A percentile compares a stretch with the other conserved stretches of the same genome.
Evolutionary conservation across 2,888 invertebrate species (phyloP).

Genomic region (Caenorhabditis japonica): DNA sequence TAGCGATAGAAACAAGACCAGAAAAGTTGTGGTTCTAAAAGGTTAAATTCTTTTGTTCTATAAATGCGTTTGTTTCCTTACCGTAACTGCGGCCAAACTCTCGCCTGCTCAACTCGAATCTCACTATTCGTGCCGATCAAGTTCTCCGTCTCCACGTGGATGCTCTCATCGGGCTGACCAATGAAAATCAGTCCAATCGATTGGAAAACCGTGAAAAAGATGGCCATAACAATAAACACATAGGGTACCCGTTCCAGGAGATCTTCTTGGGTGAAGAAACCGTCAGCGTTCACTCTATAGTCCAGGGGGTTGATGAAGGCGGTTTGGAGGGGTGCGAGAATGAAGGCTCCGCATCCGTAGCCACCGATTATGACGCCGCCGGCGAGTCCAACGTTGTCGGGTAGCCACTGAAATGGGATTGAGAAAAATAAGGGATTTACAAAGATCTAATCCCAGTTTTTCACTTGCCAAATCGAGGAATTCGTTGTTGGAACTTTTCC

Average conservation of each 20-base stretch:
- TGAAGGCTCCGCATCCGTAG: slow-evolving; percentile 77
- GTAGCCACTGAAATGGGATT: slow-evolving; percentile 70
- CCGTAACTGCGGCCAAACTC: slow-evolving; percentile 46
- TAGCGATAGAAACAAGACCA: slow-evolving; percentile 68
- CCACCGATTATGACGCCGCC: slow-evolving; percentile 78
- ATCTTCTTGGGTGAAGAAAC: slow-evolving; percentile 73
- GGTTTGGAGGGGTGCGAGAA: slow-evolving; percentile 63
- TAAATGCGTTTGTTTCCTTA: slow-evolving; percentile 1
- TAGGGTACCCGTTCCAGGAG: slow-evolving; percentile 72
- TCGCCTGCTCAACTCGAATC: slow-evolving; percentile 37
- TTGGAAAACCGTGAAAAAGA: slow-evolving; percentile 68
- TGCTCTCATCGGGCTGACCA: slow-evolving; percentile 57
- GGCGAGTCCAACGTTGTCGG: slow-evolving; percentile 76
- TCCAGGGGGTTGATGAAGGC: slow-evolving; percentile 73
- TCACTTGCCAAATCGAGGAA: no score
- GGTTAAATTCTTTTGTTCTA: slow-evolving; percentile 10
- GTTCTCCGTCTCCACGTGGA: slow-evolving; percentile 47
- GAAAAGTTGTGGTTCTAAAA: slow-evolving; percentile 66
- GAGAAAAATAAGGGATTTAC: background rate
- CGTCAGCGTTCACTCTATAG: slow-evolving; percentile 66
- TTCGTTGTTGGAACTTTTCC: no score
- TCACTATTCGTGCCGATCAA: slow-evolving; percentile 38
- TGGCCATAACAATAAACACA: slow-evolving; percentile 71
- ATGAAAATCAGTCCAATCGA: slow-evolving; percentile 70
- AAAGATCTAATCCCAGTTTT: background rate